These are phyloP conservation scores for Eilema griseolum DNA, from an alignment of 2,888 invertebrate species.

Conservation along the genomic window DNA sequence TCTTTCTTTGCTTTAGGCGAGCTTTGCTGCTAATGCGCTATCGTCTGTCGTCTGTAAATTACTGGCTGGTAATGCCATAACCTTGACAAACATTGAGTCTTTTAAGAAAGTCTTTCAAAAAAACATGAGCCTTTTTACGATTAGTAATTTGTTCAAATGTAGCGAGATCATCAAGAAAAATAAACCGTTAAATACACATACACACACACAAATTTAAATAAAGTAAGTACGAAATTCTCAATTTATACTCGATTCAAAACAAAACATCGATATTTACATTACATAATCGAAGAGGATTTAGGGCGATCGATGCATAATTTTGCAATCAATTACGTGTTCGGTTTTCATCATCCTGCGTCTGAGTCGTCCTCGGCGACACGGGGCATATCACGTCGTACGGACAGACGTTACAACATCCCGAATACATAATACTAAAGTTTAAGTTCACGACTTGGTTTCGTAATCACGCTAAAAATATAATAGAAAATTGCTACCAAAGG, in stretches of 20 bases:
- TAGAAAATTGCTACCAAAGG: not conserved
- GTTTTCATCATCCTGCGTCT: slow-evolving; percentile 42
- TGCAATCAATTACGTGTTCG: slow-evolving; percentile 49
- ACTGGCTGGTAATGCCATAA: not conserved
- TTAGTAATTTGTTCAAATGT: too few relatives aligned
- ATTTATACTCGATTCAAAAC: slow-evolving; percentile 19
- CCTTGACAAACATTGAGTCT: not conserved
- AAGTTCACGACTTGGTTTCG: slow-evolving; percentile 45
- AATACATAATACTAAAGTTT: slow-evolving; percentile 32
- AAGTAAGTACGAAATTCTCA: not conserved
- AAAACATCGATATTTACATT: slow-evolving; percentile 31
- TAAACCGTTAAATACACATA: too few relatives aligned
- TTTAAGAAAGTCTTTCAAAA: not conserved
- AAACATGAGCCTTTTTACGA: too few relatives aligned
- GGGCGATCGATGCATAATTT: slow-evolving; percentile 47
- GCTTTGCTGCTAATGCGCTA: not conserved
- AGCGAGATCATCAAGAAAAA: too few relatives aligned
- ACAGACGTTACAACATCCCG: slow-evolving; percentile 26
- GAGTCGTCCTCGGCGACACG: slow-evolving; percentile 30
- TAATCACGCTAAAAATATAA: slow-evolving; percentile 5
- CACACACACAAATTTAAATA: too few relatives aligned
- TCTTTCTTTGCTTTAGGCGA: too few relatives aligned
- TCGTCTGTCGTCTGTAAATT: too few relatives aligned
- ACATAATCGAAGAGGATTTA: slow-evolving; percentile 43
- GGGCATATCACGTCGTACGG: slow-evolving; percentile 29